Base-by-base conservation (phyloP, 2,113 vertebrate species). In the Odontesthes bonariensis region DNA sequence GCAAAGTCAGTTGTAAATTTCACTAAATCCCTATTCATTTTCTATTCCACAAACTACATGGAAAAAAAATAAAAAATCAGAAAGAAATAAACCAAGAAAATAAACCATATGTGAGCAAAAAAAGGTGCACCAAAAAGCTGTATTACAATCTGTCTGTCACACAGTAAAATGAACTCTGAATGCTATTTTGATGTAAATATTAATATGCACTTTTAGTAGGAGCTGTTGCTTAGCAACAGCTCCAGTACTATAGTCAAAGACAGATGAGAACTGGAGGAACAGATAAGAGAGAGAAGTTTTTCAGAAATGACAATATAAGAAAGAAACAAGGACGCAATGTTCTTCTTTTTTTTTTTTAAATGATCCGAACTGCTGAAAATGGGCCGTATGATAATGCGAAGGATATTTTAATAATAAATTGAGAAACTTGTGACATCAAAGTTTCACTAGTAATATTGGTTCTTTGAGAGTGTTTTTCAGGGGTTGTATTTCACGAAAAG, bases 221-320 rank as follows among this genome's bases (percentile, higher is more conserved):
- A 67, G 61, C 35, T n/a, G 82, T 85, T 69, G 76, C 82, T 65
- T 65, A 33, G 87, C 82, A 83, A 87, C 77, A 44, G 33, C 23
- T 17, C n/a, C 46, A 73, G 55, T 14, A 58, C 16, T 33, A 16
- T 7, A 5, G 32, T 32, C 23, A 32, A 81, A 66, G 53, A 75
- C 61, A 61, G 22, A 38, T 38, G 35, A 38, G 35, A 38, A 38
- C 6, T 38, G 35, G 10, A 38, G 35, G 35, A 38, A 38, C 7
- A 38, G 27, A 27, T 1, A 27, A 27, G 40, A 42, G 42, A 4
- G 16, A 14, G 3, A 44, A 44, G 42, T 16, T 44, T 44, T 14
- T 44, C 42, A 14, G 42, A 14, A 44, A 80, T 42, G 22, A 47
- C 22, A 22, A 31, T 13, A 23, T 23, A 9, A 23, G 3, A 17